phyloP scores from a whole-genome alignment of 1,140 invertebrate species.

The Papilio aristodemus region DNA sequence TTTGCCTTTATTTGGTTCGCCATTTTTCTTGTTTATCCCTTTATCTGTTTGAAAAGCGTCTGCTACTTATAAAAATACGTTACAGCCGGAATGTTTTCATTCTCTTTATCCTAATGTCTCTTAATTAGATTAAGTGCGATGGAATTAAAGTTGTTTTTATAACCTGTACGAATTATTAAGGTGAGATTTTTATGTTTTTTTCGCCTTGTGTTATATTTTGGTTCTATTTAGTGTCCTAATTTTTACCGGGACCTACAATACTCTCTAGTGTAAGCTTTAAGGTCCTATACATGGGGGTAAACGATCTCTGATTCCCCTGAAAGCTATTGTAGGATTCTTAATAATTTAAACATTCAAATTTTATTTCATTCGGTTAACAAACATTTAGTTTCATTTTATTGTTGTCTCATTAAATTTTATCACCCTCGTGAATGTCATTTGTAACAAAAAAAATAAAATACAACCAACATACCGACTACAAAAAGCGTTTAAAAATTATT shows the following conservation, averaged over 20 bases:
- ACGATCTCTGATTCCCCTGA: too few relatives aligned
- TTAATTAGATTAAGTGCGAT: slow-evolving; percentile 51
- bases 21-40: slow-evolving; percentile 58
- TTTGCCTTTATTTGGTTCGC: slow-evolving; percentile 60
- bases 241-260: too few relatives aligned
- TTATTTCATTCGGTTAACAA: too few relatives aligned
- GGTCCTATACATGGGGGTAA: too few relatives aligned
- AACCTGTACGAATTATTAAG: slow-evolving; percentile 3
- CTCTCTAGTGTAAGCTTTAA: too few relatives aligned
- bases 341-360: too few relatives aligned
- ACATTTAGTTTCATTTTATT: too few relatives aligned
- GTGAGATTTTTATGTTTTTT: too few relatives aligned
- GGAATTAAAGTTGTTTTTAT: slow-evolving; percentile 36
- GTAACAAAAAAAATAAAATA: not conserved
- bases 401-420: too few relatives aligned
- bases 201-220: too few relatives aligned
- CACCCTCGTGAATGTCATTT: not conserved
- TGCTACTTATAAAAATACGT: slow-evolving; percentile 31
- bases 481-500: not conserved
- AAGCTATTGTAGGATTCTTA: too few relatives aligned
- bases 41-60: slow-evolving; percentile 48
- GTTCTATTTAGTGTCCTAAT: too few relatives aligned
- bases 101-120: slow-evolving; percentile 56
- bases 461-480: not conserved
- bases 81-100: slow-evolving; percentile 43